Base-by-base conservation (phyloP, 2,797 vertebrate species). In the Rachycentron canadum region DNA sequence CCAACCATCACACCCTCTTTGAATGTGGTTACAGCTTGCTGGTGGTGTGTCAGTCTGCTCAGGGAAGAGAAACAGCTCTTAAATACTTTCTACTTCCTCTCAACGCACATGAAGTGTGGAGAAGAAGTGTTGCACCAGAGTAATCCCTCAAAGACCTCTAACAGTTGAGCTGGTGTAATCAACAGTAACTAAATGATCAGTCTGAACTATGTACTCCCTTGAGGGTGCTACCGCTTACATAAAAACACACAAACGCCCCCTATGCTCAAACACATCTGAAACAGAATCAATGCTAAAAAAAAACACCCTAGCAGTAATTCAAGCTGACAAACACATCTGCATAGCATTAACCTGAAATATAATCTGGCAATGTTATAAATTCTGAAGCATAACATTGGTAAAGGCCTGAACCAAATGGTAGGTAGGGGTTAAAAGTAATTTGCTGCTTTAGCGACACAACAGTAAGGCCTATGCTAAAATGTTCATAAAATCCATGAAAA, bases 321-420 rank as follows among this genome's bases (percentile, higher is more conserved):
- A 76, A 81, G 76, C 69, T 65, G 84, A 88, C 82, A 87, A 82
- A 88, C 67, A 84, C 79, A 76, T 90, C 90, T 91, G 92, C 91
- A 93, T 93, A 93, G 91, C 86, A 79, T 87, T 85, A 82, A 87
- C 90, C 86, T 88, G 88, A 87, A 87, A 87, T 76, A 78, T 79
- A 79, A 81, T 89, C 76, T 78, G 87, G 76, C 69, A 75, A 83
- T 55, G 50, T 83, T 79, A 88, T 79, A 79, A 64, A 86, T 68
- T 89, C 65, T 84, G 77, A 83, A 84, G 76, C 73, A 80, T 59
- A 83, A 88, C 66, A 80, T 77, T 62, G 75, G 72, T 81, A 86
- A 81, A 88, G 85, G 85, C 73, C 79, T 83, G 41, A 84, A 90
- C 64, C 72, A 79, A 89, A 83, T 38, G 49, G 60, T 67, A 73